These are phyloP conservation scores for Drosophila melanica DNA, from an alignment of 1,140 invertebrate genomes.

Conservation along the genomic window DNA sequence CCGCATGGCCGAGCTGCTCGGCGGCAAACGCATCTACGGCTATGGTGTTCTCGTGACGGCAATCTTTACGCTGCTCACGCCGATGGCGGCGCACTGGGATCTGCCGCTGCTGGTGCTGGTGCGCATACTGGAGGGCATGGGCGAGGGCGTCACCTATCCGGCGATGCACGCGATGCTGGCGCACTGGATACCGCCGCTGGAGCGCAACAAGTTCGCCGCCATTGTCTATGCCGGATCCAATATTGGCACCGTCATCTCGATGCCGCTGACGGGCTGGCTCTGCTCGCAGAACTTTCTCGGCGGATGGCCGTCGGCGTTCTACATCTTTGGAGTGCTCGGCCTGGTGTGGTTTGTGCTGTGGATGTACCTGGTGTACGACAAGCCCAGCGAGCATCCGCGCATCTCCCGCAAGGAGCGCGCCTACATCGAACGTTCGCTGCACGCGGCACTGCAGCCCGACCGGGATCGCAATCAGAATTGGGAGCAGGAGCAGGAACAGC, in stretches of 20 bases:
- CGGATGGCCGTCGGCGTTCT: conserved; percentile 92
- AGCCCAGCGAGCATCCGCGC: conserved; percentile 90
- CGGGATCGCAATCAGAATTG: not conserved
- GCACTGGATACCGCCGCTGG: conserved; percentile 92
- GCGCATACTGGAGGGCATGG: conserved; percentile 93
- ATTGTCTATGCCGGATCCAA: conserved; percentile 90
- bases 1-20: conserved; percentile 90
- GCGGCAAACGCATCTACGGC: conserved; percentile 92
- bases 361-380: conserved; percentile 89
- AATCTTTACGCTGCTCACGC: conserved; percentile 90
- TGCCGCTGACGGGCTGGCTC: conserved; percentile 90
- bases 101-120: conserved; percentile 90
- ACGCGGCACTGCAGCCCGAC: conserved; percentile 63
- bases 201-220: conserved; percentile 92
- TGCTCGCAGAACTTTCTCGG: conserved; percentile 88
- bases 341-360: conserved; percentile 92
- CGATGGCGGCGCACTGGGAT: conserved; percentile 89
- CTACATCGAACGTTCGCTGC: conserved; percentile 87
- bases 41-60: conserved; percentile 90
- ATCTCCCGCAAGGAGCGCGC: conserved; percentile 89
- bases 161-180: conserved; percentile 93
- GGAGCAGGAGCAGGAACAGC: conserved; percentile 1
- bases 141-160: conserved; percentile 93
- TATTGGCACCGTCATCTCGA: conserved; percentile 90
- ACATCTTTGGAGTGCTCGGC: conserved; percentile 90